These are phyloP conservation scores for Linyphia triangularis DNA, from an alignment of 2,888 invertebrate genomes.

Conservation along the genomic window DNA sequence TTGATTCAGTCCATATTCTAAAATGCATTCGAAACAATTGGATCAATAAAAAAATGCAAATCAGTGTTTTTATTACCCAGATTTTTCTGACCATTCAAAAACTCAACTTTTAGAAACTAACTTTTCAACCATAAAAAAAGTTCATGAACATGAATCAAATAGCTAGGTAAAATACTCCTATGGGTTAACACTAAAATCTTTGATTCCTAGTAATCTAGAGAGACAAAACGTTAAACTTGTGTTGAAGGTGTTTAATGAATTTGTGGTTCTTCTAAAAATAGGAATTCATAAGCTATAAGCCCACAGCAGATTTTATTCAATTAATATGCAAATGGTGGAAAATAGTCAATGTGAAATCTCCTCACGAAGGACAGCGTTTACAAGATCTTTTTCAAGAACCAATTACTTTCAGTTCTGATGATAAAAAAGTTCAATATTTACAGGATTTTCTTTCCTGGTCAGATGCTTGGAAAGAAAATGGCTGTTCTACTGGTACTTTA, in stretches of 20 bases:
- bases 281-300: not conserved
- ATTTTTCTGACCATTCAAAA: slow-evolving; percentile 27
- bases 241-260: slow-evolving; percentile 21
- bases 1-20: slow-evolving; percentile 29
- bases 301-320: not conserved
- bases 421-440: not conserved
- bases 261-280: too few relatives aligned
- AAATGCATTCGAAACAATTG: slow-evolving; percentile 54
- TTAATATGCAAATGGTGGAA: slow-evolving; percentile 4
- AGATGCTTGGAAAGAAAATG: not conserved
- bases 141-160: not conserved
- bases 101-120: not conserved
- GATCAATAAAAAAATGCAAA: slow-evolving; percentile 16
- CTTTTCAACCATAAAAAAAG: slow-evolving; percentile 19
- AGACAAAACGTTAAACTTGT: slow-evolving; percentile 46
- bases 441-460: not conserved
- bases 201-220: slow-evolving; percentile 18
- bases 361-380: not conserved
- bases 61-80: slow-evolving; percentile 11
- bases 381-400: not conserved
- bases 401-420: not conserved
- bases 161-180: slow-evolving; percentile 34
- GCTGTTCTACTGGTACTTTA: not conserved
- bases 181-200: slow-evolving; percentile 15
- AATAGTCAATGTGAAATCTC: slow-evolving; percentile 28